A percentile compares a stretch with the other conserved stretches of the same genome.
Conservation (phyloP, 2,888 invertebrate genomes). For the Erpobdella octoculata region DNA sequence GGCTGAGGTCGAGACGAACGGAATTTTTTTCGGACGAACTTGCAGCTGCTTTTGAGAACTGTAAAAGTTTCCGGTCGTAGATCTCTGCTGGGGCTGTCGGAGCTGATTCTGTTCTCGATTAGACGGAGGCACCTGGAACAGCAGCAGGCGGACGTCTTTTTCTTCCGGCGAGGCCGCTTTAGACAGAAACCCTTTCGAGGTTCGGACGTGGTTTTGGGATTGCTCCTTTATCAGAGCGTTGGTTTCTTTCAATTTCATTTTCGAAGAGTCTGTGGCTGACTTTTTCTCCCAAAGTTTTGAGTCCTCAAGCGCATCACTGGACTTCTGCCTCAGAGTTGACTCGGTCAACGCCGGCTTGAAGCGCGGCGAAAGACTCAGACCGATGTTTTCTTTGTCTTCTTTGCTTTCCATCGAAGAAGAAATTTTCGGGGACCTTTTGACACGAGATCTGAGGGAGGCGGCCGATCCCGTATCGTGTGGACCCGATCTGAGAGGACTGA, state of each 20-base stretch:
- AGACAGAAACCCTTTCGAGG: too few relatives aligned
- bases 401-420: slow-evolving; percentile 7
- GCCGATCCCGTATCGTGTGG: too few relatives aligned
- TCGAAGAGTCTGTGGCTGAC: background rate
- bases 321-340: background rate
- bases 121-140: background rate
- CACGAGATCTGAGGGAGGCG: background rate
- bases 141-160: background rate
- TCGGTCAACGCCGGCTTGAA: background rate
- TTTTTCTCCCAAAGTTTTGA: too few relatives aligned
- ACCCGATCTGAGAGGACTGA: background rate
- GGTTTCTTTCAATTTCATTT: background rate
- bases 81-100: too few relatives aligned
- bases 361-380: background rate
- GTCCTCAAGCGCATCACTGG: background rate
- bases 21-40: background rate
- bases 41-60: too few relatives aligned
- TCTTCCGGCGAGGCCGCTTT: too few relatives aligned
- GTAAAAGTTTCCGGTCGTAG: too few relatives aligned
- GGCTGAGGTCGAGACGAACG: background rate
- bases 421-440: slow-evolving; percentile 8
- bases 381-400: background rate
- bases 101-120: too few relatives aligned
- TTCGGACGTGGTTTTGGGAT: too few relatives aligned
- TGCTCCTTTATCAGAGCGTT: background rate